These are phyloP conservation scores for Drosophila malerkotliana DNA, from an alignment of 1,140 invertebrate species.

Conservation along the genomic window DNA sequence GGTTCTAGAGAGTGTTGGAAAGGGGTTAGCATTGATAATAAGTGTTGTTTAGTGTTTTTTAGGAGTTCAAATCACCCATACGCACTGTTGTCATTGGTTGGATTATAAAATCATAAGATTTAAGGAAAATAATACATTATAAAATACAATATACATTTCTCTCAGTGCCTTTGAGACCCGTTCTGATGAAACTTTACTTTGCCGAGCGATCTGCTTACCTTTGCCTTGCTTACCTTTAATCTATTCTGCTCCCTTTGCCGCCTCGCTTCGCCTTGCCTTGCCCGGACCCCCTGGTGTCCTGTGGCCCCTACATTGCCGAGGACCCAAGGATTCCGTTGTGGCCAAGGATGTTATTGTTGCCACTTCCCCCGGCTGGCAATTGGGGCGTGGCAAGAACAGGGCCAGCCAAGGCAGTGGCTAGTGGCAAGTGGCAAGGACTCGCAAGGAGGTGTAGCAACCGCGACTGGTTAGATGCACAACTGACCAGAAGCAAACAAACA, in stretches of 20 bases:
- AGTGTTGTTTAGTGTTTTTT: too few relatives aligned
- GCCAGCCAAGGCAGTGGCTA: background rate
- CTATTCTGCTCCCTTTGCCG: slow-evolving; percentile 9
- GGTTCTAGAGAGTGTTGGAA: too few relatives aligned
- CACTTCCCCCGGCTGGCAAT: slow-evolving; percentile 9
- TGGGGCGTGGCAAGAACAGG: background rate
- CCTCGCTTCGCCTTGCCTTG: too few relatives aligned
- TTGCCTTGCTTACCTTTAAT: slow-evolving; percentile 15
- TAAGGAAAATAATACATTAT: too few relatives aligned
- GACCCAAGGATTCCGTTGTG: background rate
- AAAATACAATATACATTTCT: background rate
- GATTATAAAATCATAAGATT: too few relatives aligned
- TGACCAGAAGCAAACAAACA: slow-evolving; percentile 48
- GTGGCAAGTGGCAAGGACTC: slow-evolving; percentile 24
- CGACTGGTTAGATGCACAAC: slow-evolving; percentile 23
- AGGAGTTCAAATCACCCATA: background rate
- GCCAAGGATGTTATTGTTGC: slow-evolving; percentile 56
- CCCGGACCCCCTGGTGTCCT: background rate
- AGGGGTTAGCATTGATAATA: too few relatives aligned
- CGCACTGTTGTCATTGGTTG: background rate
- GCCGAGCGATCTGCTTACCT: background rate
- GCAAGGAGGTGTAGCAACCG: background rate
- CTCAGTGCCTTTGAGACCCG: background rate
- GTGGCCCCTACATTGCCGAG: background rate
- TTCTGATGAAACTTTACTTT: background rate